These are phyloP conservation scores for Solea solea DNA, from an alignment of 2,113 vertebrate genomes.

Conservation along the genomic window DNA sequence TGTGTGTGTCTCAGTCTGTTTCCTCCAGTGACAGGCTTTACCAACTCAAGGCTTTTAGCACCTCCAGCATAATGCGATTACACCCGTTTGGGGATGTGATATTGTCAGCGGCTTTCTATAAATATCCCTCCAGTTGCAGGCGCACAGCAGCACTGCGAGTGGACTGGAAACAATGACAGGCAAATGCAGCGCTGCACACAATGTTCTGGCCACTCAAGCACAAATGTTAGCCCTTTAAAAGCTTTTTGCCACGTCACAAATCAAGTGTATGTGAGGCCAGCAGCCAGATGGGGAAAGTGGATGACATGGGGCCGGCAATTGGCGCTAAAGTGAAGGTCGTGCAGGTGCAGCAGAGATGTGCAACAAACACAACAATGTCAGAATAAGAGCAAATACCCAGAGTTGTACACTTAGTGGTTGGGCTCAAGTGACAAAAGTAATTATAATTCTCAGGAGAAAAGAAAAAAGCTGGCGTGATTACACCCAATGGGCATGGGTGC, in stretches of 20 bases:
- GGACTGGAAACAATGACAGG: constrained; percentile 28
- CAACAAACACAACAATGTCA: not conserved
- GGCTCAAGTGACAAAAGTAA: not conserved
- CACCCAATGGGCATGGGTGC: not conserved
- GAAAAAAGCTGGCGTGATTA: not conserved
- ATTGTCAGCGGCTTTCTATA: constrained; percentile 73
- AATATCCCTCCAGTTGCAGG: constrained; percentile 54
- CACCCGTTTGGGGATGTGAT: constrained; percentile 66
- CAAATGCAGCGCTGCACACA: constrained; percentile 43
- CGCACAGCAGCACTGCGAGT: constrained; percentile 22
- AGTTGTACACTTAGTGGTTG: not conserved
- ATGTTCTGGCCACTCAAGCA: constrained; percentile 74
- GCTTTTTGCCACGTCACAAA: constrained; percentile 66
- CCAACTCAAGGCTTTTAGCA: constrained; percentile 72
- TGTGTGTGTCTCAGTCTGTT: constrained; percentile 29
- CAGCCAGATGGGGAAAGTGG: constrained; percentile 25
- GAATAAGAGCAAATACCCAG: not conserved
- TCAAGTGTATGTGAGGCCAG: constrained; percentile 28
- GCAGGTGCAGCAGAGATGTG: constrained; percentile 4
- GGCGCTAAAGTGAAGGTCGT: not conserved
- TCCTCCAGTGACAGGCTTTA: constrained; percentile 54
- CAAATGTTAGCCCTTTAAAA: constrained; percentile 68
- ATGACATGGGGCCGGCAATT: constrained; percentile 39
- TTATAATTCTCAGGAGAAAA: not conserved
- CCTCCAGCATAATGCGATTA: constrained; percentile 75